phyloP scores from a whole-genome alignment of 2,113 vertebrate genomes.

The Bolborhynchus lineola region DNA sequence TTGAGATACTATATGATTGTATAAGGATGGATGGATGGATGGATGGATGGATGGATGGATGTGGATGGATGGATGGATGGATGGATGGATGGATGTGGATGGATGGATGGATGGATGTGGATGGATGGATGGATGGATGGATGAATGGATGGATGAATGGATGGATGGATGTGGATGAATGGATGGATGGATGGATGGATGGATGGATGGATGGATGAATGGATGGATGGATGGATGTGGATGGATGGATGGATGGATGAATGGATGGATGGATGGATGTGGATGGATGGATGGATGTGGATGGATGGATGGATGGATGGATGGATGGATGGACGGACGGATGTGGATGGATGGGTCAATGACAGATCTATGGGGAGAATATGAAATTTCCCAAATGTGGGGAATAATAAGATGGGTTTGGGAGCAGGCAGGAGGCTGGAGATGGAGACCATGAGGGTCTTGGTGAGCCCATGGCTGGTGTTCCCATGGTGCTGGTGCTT shows the following conservation, averaged over 20 bases:
- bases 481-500: background rate
- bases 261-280: background rate
- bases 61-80: too few relatives aligned
- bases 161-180: background rate
- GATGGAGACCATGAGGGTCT: rapidly evolving
- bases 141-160: background rate
- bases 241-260: background rate
- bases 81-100: too few relatives aligned
- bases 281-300: background rate
- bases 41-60: too few relatives aligned
- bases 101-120: too few relatives aligned
- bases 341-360: too few relatives aligned
- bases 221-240: background rate
- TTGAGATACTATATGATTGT: background rate
- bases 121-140: too few relatives aligned
- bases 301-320: too few relatives aligned
- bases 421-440: background rate
- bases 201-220: background rate
- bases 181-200: background rate
- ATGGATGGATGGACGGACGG: too few relatives aligned
- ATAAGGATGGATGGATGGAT: background rate
- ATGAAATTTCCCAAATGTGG: background rate
- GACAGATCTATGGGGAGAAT: background rate
- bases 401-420: background rate
- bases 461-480: background rate